Evolutionary conservation across 2,888 invertebrate species (phyloP).

Genomic region (Eulithis prunata): DNA sequence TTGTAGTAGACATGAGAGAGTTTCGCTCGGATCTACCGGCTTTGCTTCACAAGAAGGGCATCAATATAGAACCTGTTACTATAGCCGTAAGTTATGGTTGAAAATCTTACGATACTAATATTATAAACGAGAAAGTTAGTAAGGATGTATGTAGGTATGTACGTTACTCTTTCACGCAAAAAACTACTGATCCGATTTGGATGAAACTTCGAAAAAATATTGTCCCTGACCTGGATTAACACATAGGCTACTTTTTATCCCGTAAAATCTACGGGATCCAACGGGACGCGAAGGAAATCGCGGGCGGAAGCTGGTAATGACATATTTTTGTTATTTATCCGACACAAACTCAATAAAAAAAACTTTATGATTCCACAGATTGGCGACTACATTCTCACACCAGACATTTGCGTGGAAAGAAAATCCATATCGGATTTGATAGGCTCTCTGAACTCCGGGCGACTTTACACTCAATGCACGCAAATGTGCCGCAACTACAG

Average conservation of each 20-base stretch:
- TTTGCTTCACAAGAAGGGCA: constrained; percentile 95
- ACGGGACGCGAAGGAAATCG: too few relatives aligned
- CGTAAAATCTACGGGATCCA: too few relatives aligned
- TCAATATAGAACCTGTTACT: constrained; percentile 90
- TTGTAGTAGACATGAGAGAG: constrained; percentile 98
- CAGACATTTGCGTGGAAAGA: constrained; percentile 98
- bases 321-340: too few relatives aligned
- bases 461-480: constrained; percentile 97
- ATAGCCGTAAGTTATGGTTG: constrained; percentile 59
- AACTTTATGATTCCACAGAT: constrained; percentile 82
- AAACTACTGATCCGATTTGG: too few relatives aligned
- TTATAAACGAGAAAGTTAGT: neutral
- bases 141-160: too few relatives aligned
- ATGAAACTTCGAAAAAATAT: too few relatives aligned
- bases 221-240: too few relatives aligned
- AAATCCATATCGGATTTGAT: constrained; percentile 98
- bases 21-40: constrained; percentile 98
- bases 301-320: too few relatives aligned
- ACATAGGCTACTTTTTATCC: too few relatives aligned
- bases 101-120: neutral
- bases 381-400: constrained; percentile 98
- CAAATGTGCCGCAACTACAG: constrained; percentile 96
- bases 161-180: too few relatives aligned
- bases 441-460: constrained; percentile 96
- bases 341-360: neutral